phyloP scores from a whole-genome alignment of 2,888 invertebrate species.

The Orchesella flavescens region DNA sequence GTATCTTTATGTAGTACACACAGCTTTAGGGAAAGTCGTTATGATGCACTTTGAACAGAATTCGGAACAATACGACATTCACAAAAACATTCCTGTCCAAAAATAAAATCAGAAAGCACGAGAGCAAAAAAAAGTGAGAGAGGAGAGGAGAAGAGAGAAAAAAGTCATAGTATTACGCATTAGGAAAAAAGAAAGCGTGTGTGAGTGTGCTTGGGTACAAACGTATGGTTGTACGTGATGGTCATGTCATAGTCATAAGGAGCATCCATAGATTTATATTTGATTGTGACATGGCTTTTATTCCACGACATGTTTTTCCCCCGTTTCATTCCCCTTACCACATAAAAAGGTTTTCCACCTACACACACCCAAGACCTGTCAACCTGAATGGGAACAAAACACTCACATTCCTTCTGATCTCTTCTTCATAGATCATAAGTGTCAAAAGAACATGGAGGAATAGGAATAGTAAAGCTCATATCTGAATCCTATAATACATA shows the following conservation, averaged over 20 bases:
- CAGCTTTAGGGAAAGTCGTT: no score
- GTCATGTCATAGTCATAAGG: slow-evolving; percentile 2
- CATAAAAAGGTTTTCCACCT: neutral
- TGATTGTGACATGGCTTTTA: slow-evolving; percentile 57
- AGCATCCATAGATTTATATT: slow-evolving; percentile 50
- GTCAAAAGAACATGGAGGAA: neutral
- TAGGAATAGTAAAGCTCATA: neutral
- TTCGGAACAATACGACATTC: no score
- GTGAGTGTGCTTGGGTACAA: no score
- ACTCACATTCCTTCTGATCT: no score
- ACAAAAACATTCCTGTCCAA: no score
- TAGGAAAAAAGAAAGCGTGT: neutral
- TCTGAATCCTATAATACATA: no score
- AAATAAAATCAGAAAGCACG: no score
- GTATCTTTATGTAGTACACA: no score
- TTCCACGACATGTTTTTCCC: neutral
- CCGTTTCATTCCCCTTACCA: neutral
- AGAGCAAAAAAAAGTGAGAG: slow-evolving; percentile 15
- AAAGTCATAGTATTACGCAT: slow-evolving; percentile 8
- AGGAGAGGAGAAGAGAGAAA: neutral
- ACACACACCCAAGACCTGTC: no score
- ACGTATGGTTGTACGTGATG: no score
- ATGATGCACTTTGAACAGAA: no score
- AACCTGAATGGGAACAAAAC: no score
- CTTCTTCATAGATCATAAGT: neutral